phyloP scores from a whole-genome alignment of 1,140 invertebrate species.

The Drosophila pallidifrons region DNA sequence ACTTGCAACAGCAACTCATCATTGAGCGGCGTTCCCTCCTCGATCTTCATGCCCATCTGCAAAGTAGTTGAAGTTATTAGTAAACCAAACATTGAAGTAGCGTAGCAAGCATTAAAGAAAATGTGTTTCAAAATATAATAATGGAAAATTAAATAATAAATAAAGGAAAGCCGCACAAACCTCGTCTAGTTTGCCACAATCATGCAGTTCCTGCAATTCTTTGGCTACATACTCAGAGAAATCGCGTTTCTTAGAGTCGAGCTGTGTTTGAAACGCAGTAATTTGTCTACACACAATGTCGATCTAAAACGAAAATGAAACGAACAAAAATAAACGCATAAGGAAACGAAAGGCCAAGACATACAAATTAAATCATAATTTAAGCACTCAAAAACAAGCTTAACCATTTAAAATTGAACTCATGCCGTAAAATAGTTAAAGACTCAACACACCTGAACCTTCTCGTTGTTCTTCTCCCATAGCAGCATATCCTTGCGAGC shows the following conservation, averaged over 20 bases:
- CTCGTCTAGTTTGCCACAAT: slow-evolving; percentile 85
- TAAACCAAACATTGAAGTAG: background rate
- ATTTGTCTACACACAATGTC: slow-evolving; percentile 87
- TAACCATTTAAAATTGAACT: slow-evolving; percentile 20
- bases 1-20: slow-evolving; percentile 79
- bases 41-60: slow-evolving; percentile 80
- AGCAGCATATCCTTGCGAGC: slow-evolving; percentile 84
- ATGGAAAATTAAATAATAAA: background rate
- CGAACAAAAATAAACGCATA: slow-evolving; percentile 78
- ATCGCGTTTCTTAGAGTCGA: slow-evolving; percentile 86
- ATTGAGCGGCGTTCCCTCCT: slow-evolving; percentile 71
- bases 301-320: slow-evolving; percentile 86
- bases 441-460: slow-evolving; percentile 71
- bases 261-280: slow-evolving; percentile 85
- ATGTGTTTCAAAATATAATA: background rate
- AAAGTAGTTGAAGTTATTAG: background rate
- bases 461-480: slow-evolving; percentile 85
- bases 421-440: slow-evolving; percentile 29
- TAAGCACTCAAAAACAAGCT: slow-evolving; percentile 50
- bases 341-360: slow-evolving; percentile 70
- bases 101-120: slow-evolving; percentile 20
- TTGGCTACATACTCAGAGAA: slow-evolving; percentile 86
- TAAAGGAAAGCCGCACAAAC: slow-evolving; percentile 76
- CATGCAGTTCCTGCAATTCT: slow-evolving; percentile 86
- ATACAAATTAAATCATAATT: slow-evolving; percentile 57